Percentiles rank a stretch among this genome's conserved stretches.
phyloP scores from a whole-genome alignment of 35 echinoderm and acorn worm genomes.

The Acanthaster planci region DNA sequence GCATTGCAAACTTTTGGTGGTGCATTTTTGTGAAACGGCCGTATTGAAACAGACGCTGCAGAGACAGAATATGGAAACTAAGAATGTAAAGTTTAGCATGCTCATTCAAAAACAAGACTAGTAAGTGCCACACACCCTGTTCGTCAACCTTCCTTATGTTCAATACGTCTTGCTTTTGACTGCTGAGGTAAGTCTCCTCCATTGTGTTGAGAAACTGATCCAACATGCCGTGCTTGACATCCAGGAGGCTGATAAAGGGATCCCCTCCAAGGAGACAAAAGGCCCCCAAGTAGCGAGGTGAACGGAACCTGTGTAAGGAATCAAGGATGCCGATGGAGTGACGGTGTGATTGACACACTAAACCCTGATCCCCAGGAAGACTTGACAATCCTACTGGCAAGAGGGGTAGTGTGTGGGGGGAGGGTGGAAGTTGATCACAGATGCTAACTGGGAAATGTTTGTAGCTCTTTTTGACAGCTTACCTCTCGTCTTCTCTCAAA shows the following conservation, averaged over 20 bases:
- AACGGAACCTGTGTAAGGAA: conserved; percentile 58
- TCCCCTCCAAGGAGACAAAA: conserved; percentile 80
- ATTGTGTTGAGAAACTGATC: conserved; percentile 76
- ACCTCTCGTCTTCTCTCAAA: conserved; percentile 75
- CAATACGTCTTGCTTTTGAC: conserved; percentile 55
- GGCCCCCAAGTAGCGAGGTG: conserved; percentile 69
- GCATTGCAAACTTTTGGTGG: no score
- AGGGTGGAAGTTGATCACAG: no score
- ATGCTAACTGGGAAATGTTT: not conserved
- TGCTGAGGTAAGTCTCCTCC: conserved; percentile 44
- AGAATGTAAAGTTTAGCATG: no score
- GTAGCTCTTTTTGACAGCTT: not conserved
- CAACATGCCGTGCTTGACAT: conserved; percentile 72
- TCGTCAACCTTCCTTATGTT: conserved; percentile 40
- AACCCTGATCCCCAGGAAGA: not conserved
- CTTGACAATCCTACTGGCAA: no score
- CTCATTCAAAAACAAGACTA: no score
- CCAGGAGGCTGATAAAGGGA: conserved; percentile 56
- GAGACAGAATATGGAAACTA: no score
- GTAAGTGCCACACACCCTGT: conserved; percentile 9
- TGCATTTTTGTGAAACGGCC: no score
- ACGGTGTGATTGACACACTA: not conserved
- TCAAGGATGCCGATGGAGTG: no score
- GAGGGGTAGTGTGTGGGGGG: no score
- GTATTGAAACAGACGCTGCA: no score